phyloP scores from a whole-genome alignment of 2,888 invertebrate species.

The Pseudococcus jackbeardsleyi region DNA sequence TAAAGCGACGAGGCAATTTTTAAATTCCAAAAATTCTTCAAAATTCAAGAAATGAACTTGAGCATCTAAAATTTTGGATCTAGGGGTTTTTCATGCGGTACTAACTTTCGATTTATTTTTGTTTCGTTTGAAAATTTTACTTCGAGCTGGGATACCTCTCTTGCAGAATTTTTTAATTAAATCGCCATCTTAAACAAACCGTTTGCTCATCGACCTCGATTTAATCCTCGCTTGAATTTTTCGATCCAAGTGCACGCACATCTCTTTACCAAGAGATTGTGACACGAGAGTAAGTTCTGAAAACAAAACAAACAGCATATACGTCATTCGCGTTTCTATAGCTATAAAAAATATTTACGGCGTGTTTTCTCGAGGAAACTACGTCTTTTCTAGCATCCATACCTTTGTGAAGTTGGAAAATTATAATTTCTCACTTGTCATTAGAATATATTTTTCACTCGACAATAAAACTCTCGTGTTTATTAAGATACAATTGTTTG shows the following conservation, averaged over 20 bases:
- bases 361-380: conserved; percentile 4
- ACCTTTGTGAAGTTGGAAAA: conserved; percentile 14
- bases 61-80: too few relatives aligned
- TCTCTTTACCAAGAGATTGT: not conserved
- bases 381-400: not conserved
- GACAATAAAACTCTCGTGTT: not conserved
- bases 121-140: not conserved
- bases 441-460: not conserved
- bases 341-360: not conserved
- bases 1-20: too few relatives aligned
- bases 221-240: not conserved
- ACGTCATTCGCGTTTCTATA: conserved; percentile 9
- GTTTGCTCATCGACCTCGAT: not conserved
- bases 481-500: not conserved
- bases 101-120: too few relatives aligned
- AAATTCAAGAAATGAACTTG: too few relatives aligned
- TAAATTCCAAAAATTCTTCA: too few relatives aligned
- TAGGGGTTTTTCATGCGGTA: not conserved
- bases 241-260: not conserved
- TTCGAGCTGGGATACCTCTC: not conserved
- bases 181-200: not conserved
- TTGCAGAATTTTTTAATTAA: not conserved
- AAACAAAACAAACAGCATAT: too few relatives aligned
- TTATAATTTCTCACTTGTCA: conserved; percentile 19
- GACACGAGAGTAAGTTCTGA: not conserved